Conservation (phyloP, 2,113 vertebrate species). For the Anser brachyrhynchus region DNA sequence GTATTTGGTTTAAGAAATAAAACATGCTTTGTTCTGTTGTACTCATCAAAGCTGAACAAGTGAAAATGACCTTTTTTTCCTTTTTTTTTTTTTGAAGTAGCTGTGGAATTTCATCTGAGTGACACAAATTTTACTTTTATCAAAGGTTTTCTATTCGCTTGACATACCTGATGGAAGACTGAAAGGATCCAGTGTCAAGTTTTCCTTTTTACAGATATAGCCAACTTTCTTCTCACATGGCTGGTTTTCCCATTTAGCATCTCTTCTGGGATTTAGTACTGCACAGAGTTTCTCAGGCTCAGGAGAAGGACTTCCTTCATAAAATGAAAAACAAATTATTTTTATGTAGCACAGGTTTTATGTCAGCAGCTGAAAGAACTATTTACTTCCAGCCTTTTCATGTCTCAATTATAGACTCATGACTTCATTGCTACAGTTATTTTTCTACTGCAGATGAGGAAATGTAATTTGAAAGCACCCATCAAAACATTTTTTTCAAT, state of each 20-base stretch:
- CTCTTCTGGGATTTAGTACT: constrained; percentile 84
- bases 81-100: not conserved
- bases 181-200: constrained; percentile 70
- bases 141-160: not conserved
- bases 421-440: not conserved
- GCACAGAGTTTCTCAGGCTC: constrained; percentile 84
- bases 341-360: not conserved
- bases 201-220: constrained; percentile 91
- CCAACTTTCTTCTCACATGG: constrained; percentile 85
- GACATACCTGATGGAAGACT: constrained; percentile 66
- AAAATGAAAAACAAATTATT: not conserved
- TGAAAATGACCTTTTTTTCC: not conserved
- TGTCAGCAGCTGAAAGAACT: not conserved
- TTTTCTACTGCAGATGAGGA: not conserved
- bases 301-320: constrained; percentile 86
- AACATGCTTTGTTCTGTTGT: not conserved
- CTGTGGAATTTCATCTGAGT: not conserved
- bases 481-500: not conserved
- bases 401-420: not conserved
- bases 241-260: constrained; percentile 88
- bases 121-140: not conserved
- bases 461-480: not conserved
- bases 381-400: not conserved
- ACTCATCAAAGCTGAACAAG: not conserved
- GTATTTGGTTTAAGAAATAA: not conserved